Percentiles rank a stretch among this genome's conserved stretches.
These are phyloP conservation scores for Antitype chi DNA, from an alignment of 2,888 invertebrate genomes.

Conservation along the genomic window DNA sequence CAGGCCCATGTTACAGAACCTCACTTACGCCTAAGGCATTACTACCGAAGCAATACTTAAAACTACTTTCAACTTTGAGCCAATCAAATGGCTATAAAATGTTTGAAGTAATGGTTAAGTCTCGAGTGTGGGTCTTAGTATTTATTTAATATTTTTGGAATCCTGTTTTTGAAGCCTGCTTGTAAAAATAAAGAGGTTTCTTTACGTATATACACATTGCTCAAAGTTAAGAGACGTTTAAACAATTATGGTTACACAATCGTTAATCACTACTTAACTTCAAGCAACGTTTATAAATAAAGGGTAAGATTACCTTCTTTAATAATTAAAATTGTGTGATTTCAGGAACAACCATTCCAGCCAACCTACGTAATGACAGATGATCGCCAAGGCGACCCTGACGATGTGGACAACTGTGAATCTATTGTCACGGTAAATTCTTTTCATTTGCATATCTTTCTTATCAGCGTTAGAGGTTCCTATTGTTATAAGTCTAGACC, in stretches of 20 bases:
- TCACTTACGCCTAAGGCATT: neutral
- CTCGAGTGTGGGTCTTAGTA: neutral
- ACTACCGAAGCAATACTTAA: neutral
- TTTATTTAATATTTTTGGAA: neutral
- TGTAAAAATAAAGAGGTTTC: neutral
- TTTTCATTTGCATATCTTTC: neutral
- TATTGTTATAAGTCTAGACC: neutral
- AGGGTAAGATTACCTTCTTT: neutral
- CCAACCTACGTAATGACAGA: constrained; percentile 74
- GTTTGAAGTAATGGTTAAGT: neutral
- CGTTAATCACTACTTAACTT: neutral
- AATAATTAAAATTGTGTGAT: constrained; percentile 35
- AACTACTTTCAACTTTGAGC: neutral
- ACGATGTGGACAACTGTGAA: constrained; percentile 78
- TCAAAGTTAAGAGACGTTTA: neutral
- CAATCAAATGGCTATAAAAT: neutral
- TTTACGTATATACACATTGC: neutral
- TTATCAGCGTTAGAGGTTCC: too few species aligned
- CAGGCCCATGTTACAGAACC: neutral
- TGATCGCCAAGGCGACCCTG: constrained; percentile 80
- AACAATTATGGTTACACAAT: neutral
- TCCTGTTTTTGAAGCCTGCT: neutral
- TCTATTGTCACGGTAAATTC: constrained; percentile 75
- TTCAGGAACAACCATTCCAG: constrained; percentile 77
- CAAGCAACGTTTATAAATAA: neutral